A percentile compares a stretch with the other conserved stretches of the same genome.
Conservation (phyloP, 23 tunicate species). For the Ascidia mentula region DNA sequence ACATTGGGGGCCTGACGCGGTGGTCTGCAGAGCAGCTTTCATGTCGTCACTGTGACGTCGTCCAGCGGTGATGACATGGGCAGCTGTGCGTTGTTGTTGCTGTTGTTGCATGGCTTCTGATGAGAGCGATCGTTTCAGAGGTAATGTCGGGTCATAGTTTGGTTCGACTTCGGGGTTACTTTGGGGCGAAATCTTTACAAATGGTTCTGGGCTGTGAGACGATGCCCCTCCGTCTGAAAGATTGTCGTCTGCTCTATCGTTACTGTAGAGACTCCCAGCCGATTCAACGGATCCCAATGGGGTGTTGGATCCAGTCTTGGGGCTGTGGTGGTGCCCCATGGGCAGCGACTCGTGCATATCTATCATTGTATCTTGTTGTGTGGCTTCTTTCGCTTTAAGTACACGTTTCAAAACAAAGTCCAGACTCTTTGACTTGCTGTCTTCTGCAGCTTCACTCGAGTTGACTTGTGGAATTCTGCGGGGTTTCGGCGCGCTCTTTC, state of each 20-base stretch:
- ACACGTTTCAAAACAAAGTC: conserved; percentile 75
- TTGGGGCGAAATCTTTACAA: conserved; percentile 38
- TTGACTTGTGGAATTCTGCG: conserved; percentile 35
- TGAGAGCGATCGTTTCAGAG: conserved; percentile 18
- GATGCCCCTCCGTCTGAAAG: conserved; percentile 7
- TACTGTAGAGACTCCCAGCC: conserved; percentile 49
- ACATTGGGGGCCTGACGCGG: not conserved
- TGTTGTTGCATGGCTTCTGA: conserved; percentile 23
- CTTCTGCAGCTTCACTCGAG: conserved; percentile 1
- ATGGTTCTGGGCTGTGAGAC: conserved; percentile 43
- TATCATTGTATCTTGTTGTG: conserved; percentile 29
- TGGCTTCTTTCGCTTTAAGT: conserved; percentile 50
- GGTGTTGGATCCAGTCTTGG: conserved; percentile 18
- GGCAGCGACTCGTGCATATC: conserved; percentile 63
- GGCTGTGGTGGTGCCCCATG: conserved; percentile 46
- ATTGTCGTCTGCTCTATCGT: conserved; percentile 39
- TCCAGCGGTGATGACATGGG: conserved; percentile 1
- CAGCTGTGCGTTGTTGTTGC: not conserved
- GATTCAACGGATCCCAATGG: conserved; percentile 59
- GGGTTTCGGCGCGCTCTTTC: conserved; percentile 59
- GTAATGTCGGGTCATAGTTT: conserved; percentile 12
- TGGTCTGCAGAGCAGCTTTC: not conserved
- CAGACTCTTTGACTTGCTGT: conserved; percentile 39
- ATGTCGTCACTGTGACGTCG: not conserved
- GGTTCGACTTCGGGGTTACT: conserved; percentile 22